These are phyloP conservation scores for Psettodes erumei DNA, from an alignment of 2,113 vertebrate species.

Conservation along the genomic window DNA sequence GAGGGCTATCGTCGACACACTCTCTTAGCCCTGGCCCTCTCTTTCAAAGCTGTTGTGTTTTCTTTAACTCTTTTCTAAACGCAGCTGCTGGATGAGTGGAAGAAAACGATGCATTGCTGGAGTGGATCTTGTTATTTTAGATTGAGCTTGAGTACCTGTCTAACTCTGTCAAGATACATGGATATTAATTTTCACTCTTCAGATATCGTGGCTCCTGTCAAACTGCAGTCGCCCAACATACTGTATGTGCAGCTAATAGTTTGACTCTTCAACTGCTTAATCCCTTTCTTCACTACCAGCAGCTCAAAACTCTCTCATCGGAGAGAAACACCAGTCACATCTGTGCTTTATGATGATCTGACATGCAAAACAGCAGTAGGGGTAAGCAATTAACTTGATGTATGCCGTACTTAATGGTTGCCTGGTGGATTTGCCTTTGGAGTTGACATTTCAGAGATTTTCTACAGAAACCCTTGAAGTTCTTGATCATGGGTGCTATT, in stretches of 20 bases:
- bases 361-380: slow-evolving; percentile 14
- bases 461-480: too few relatives aligned
- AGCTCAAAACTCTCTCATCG: not conserved
- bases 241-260: not conserved
- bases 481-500: not conserved
- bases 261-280: slow-evolving; percentile 21
- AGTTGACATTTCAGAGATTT: slow-evolving; percentile 1
- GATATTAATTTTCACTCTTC: slow-evolving; percentile 24
- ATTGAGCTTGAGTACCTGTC: slow-evolving; percentile 21
- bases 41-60: not conserved
- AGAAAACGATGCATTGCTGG: slow-evolving; percentile 13
- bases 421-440: slow-evolving; percentile 12
- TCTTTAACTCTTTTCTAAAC: slow-evolving; percentile 5
- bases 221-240: not conserved
- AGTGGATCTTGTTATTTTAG: slow-evolving; percentile 15
- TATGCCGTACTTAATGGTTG: slow-evolving; percentile 14
- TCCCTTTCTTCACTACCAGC: not conserved
- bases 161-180: slow-evolving; percentile 12
- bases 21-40: not conserved
- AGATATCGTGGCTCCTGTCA: slow-evolving; percentile 4
- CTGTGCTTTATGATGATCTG: slow-evolving; percentile 34
- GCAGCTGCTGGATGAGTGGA: slow-evolving; percentile 34
- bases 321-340: slow-evolving; percentile 29
- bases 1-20: not conserved
- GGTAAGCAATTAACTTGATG: slow-evolving; percentile 36